A percentile compares a stretch with the other conserved stretches of the same genome.
phyloP scores from a whole-genome alignment of 2,888 invertebrate species.

The Cancer borealis region DNA sequence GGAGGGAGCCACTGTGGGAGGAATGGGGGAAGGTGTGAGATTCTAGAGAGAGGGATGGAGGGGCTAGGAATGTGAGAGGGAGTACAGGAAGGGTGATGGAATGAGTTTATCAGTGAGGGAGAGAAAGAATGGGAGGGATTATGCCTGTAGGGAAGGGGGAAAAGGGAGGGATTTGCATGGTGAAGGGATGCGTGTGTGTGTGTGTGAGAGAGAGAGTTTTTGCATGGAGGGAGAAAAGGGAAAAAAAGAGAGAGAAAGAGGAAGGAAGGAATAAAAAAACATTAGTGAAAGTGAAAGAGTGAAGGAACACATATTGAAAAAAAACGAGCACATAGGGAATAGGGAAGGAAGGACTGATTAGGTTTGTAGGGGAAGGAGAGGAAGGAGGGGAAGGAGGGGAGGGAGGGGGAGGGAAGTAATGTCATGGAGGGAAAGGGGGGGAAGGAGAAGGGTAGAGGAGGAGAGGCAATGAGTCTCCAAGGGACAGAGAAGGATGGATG shows the following conservation, averaged over 20 bases:
- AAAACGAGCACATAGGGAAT: neutral
- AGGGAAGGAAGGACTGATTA: neutral
- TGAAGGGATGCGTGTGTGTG: neutral
- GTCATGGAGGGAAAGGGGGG: neutral
- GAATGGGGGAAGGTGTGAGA: neutral
- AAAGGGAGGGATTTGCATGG: neutral
- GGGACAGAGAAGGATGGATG: conserved; percentile 12
- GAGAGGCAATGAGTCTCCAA: neutral
- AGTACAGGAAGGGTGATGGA: too few species aligned
- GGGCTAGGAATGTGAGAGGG: too few species aligned
- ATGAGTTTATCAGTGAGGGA: neutral
- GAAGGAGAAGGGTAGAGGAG: neutral
- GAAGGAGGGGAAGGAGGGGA: neutral
- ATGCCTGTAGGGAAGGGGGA: neutral
- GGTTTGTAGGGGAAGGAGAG: neutral
- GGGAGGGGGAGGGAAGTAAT: neutral
- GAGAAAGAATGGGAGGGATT: neutral
- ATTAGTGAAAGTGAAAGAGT: neutral
- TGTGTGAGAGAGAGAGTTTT: neutral
- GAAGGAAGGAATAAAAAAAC: neutral
- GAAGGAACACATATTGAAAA: neutral
- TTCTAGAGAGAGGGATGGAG: too few species aligned
- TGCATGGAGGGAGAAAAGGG: neutral
- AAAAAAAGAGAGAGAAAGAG: neutral
- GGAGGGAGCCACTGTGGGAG: conserved; percentile 66